These are phyloP conservation scores for Forbesichthys agassizii DNA, from an alignment of 2,113 vertebrate species.

Conservation along the genomic window DNA sequence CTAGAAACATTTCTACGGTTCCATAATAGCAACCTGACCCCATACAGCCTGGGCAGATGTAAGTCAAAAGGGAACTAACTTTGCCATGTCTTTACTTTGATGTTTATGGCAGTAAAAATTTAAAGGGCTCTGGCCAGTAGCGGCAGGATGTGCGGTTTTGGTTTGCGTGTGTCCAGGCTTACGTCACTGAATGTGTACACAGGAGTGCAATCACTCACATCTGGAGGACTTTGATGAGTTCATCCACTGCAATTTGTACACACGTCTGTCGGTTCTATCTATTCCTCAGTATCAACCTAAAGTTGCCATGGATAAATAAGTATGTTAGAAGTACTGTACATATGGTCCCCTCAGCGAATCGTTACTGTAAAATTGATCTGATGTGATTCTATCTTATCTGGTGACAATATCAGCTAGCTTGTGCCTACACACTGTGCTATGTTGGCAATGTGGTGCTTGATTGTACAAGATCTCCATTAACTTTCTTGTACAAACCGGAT, in stretches of 20 bases:
- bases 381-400: background rate
- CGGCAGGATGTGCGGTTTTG: conserved; percentile 9
- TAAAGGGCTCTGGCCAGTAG: conserved; percentile 40
- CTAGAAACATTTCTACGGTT: conserved; percentile 15
- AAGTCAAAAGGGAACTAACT: conserved; percentile 8
- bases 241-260: background rate
- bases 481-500: conserved; percentile 36
- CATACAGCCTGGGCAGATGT: conserved; percentile 18
- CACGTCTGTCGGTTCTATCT: too few species aligned
- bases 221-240: conserved; percentile 7
- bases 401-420: conserved; percentile 6
- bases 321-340: background rate
- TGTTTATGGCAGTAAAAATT: conserved; percentile 42
- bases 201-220: conserved; percentile 24
- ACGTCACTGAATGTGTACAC: conserved; percentile 1
- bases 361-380: background rate
- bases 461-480: conserved; percentile 24
- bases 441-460: conserved; percentile 6
- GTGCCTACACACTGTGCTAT: background rate
- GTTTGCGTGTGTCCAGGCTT: background rate
- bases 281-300: too few species aligned
- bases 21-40: conserved; percentile 30
- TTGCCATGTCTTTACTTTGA: conserved; percentile 37
- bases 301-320: too few species aligned
- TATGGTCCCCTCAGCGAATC: background rate